Base-by-base conservation (phyloP, 2,888 invertebrate genomes). In the Encarsia formosa region DNA sequence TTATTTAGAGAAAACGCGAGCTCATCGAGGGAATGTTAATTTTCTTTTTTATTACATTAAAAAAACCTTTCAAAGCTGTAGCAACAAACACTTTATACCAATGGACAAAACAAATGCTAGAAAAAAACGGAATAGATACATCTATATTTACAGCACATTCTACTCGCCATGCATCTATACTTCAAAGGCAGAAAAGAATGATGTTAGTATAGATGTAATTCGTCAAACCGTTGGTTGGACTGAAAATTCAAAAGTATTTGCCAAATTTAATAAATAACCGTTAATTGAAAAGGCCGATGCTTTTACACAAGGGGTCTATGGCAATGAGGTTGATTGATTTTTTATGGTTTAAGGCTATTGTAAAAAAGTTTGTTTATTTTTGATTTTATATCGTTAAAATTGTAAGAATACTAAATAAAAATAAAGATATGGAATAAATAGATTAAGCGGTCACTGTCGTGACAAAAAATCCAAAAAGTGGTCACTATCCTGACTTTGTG, bases 211-310 rank as follows among this genome's bases (percentile, higher is more conserved):
- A 5, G 35, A 43, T 9, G 35, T 39, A 16, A 38, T 56, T 11
- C 49, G 45, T 37, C 38, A 39, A n/a, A 50, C 53, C 29, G 53
- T 50, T 2, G 50, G 53, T 15, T 56, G 56, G 56, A 44, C 56
- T 8, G 42, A 50, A 9, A 16, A 11, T 8, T 56, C 56, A 2
- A 41, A 38, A 24, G 40, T 47, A 5, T 56, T 52, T 26, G 35
- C 38, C 13, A 35, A 26, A 19, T 50, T 54, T 38, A 52, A 55
- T 29, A 43, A 53, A 15, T 19, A 18, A 23, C 34, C 40, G 19
- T 35, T 46, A 8, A 13, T 2, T 41, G 22, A n/a, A 3, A 13
- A 15, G 3, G 11, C 2, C 13, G 29, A 41, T 19, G n/a, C 29
- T 6, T 41, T 41, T 41, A 18, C 41, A 6, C 26, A 41, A 18